A percentile compares a stretch with the other conserved stretches of the same genome.
These are phyloP conservation scores for Bufo bufo DNA, from an alignment of 2,113 vertebrate species.

Conservation along the genomic window DNA sequence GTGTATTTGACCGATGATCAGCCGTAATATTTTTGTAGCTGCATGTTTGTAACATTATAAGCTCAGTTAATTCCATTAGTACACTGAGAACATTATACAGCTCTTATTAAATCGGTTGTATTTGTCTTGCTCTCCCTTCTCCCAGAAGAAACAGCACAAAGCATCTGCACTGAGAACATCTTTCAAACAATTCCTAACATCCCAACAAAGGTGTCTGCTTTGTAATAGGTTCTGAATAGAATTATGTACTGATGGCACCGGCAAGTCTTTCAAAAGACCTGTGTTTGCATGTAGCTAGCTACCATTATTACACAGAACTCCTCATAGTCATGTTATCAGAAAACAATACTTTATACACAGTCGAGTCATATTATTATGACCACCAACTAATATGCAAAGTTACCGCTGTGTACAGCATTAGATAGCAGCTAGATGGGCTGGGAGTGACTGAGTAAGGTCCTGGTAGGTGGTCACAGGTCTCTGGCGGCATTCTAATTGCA, in stretches of 20 bases:
- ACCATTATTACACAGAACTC: neutral
- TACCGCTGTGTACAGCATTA: no score
- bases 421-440: no score
- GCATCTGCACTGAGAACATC: conserved; percentile 7
- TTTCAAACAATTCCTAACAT: conserved; percentile 26
- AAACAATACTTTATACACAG: neutral
- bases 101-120: conserved; percentile 2
- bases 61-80: conserved; percentile 3
- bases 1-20: neutral
- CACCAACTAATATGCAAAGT: no score
- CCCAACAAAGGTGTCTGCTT: neutral
- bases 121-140: conserved; percentile 17
- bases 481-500: no score
- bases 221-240: neutral
- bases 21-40: neutral
- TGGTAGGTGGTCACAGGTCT: no score
- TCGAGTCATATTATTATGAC: no score
- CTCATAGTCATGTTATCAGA: neutral
- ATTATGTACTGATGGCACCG: neutral
- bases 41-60: neutral
- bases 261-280: neutral
- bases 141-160: conserved; percentile 25
- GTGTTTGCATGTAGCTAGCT: neutral
- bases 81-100: neutral
- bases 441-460: no score